Evolutionary conservation across 2,113 vertebrate genomes (phyloP), one percentile per base, ranked within the genome.

Genomic region (Microcebus ravelobensis): DNA sequence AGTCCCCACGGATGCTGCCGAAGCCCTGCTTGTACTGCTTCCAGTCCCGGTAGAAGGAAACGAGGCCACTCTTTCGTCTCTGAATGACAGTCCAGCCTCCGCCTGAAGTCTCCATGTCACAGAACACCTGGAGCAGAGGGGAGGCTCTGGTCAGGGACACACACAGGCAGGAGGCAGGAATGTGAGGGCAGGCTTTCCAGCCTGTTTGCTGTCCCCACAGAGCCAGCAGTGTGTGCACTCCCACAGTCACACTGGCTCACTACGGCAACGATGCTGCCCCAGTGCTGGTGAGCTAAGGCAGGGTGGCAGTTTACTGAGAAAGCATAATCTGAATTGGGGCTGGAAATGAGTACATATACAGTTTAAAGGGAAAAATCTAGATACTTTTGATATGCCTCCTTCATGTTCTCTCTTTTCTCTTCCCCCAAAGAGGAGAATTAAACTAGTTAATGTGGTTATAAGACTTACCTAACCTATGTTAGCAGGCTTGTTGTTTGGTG

Each of bases 21-120:
- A 99, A 99, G 57, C 99, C 99, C 27, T 98, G 99, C 95, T 98
- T 99, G 94, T 99, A 99, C 95, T 99, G 99, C 95, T 99, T 99
- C 99, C 99, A 99, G 97, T 99, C 99, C 20, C 99, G 99, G 71
- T 99, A 98, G 98, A 99, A 99, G 12, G 99, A 99, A 25, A 98
- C 99, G 63, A 99, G 97, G 95, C 99, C 99, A 10, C 99, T 98
- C 98, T 99, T 99, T 1, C 99, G 99, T 82, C 99, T 99, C 97
- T 99, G 99, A 96, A 99, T 99, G 94, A 99, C 42, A 1, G 99
- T 99, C 99, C 99, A 99, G 55, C 99, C 99, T 0, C 99, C 99
- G 0, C 99, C 99, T 0, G 99, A 98, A 23, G 99, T 99, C 80
- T 99, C 99, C 99, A 99, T 99, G 97, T 99, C 99, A 73, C 99